These are phyloP conservation scores for Archivesica marissinica DNA, from an alignment of 1,140 invertebrate genomes.

Conservation along the genomic window DNA sequence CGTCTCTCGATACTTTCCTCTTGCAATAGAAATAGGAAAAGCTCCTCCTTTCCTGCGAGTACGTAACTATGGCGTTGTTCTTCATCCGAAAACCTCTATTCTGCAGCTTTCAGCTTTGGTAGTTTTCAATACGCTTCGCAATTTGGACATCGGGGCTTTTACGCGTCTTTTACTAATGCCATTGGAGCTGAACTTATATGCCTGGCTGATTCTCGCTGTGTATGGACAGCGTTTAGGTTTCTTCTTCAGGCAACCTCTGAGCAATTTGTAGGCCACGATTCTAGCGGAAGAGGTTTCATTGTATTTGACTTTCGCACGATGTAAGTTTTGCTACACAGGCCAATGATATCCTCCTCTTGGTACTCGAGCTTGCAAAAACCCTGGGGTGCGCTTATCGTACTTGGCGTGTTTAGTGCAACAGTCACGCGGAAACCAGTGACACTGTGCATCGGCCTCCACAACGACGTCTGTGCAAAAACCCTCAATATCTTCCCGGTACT, in stretches of 20 bases:
- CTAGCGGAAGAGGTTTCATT: background rate
- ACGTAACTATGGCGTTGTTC: background rate
- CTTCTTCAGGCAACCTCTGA: conserved; percentile 3
- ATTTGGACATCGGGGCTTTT: background rate
- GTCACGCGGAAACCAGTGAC: conserved; percentile 41
- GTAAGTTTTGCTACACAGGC: conserved; percentile 21
- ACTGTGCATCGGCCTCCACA: conserved; percentile 3
- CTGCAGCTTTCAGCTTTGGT: background rate
- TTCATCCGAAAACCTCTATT: background rate
- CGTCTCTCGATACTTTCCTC: conserved; percentile 19
- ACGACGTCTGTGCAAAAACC: conserved; percentile 15
- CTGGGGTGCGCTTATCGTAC: conserved; percentile 46
- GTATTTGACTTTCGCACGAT: background rate
- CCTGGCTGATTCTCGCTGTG: background rate
- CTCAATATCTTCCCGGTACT: conserved; percentile 24
- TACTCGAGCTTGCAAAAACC: conserved; percentile 44
- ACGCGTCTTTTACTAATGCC: conserved; percentile 41
- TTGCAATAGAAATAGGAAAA: conserved; percentile 42
- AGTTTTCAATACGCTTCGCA: background rate
- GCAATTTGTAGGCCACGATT: background rate
- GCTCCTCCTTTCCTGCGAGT: background rate
- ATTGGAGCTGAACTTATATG: conserved; percentile 58
- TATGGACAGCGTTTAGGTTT: background rate
- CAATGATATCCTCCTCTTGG: conserved; percentile 8
- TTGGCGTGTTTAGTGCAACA: conserved; percentile 37